Conservation (phyloP, 2,113 vertebrate genomes). For the Chionodraco myersi region DNA sequence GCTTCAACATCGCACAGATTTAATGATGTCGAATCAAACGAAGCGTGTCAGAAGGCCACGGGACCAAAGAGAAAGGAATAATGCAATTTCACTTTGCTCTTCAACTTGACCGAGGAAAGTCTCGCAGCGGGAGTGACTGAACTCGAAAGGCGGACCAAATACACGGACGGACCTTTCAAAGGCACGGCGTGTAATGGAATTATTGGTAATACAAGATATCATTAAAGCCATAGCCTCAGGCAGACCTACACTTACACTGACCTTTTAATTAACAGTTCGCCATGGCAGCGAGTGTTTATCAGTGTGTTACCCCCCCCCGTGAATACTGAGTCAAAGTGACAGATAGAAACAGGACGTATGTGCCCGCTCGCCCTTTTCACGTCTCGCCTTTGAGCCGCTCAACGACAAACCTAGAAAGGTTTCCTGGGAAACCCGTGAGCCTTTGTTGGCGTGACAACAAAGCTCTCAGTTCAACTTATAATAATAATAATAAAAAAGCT, state of each 20-base stretch:
- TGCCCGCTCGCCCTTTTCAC: constrained; percentile 52
- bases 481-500: background rate
- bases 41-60: background rate
- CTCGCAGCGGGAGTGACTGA: constrained; percentile 12
- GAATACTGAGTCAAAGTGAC: constrained; percentile 3
- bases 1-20: background rate
- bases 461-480: constrained; percentile 7
- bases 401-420: constrained; percentile 55
- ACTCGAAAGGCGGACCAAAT: constrained; percentile 11
- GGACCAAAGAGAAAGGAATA: constrained; percentile 31
- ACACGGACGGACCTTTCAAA: constrained; percentile 29
- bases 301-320: background rate
- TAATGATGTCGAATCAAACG: constrained; percentile 23
- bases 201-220: constrained; percentile 47
- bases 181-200: constrained; percentile 44
- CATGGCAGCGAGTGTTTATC: constrained; percentile 38
- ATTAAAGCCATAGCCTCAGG: constrained; percentile 44
- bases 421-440: constrained; percentile 55
- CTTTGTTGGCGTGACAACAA: background rate
- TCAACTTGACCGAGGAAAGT: background rate
- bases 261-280: constrained; percentile 62
- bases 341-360: constrained; percentile 13
- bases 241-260: constrained; percentile 36
- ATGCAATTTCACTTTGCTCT: constrained; percentile 41
- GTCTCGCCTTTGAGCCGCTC: constrained; percentile 36